Evolutionary conservation across 2,888 invertebrate species (phyloP), one percentile per base, ranked within the genome.

Genomic region (Rhodophaea formosa): DNA sequence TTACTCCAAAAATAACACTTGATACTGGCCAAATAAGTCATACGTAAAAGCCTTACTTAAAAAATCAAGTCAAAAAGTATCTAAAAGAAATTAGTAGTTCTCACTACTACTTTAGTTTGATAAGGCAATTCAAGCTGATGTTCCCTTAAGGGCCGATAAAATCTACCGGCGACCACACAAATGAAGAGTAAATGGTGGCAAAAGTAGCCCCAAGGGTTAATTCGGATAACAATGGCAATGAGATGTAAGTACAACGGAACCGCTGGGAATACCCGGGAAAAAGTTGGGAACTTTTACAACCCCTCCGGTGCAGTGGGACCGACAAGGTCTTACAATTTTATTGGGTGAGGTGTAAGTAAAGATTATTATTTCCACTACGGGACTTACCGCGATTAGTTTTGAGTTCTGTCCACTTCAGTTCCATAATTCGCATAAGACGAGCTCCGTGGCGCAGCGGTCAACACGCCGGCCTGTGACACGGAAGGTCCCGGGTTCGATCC

Each of bases 131-230:
- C 32, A 16, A 45, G 8, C 17, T 55, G 17, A 46, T 32, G 15
- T 16, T 32, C 16, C 44, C 45, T 15, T 39, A 56, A 46, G 39
- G 49, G n/a, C 14, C 47, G 47, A 56, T 56, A 49, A 45, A 55
- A 55, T 45, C 45, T 46, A 55, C 54, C 49, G 15, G 30, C 42
- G 49, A 16, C 42, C 15, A 49, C 49, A 35, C 49, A 56, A 56
- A 56, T 56, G 56, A 56, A 56, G 56, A 49, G 47, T 49, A 56
- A 56, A 56, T 49, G 42, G 23, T n/a, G 49, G 56, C 42, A 43
- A 43, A 47, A 42, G 42, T 43, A 49, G 29, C 56, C 49, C 49
- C n/a, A 30, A 49, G 49, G 56, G 49, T 56, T 56, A 49, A 47
- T 56, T 49, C 43, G 42, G 49, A 30, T 49, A 56, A 56, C 47